These are phyloP conservation scores for Synanthedon vespiformis DNA, from an alignment of 2,888 invertebrate species.

Conservation along the genomic window DNA sequence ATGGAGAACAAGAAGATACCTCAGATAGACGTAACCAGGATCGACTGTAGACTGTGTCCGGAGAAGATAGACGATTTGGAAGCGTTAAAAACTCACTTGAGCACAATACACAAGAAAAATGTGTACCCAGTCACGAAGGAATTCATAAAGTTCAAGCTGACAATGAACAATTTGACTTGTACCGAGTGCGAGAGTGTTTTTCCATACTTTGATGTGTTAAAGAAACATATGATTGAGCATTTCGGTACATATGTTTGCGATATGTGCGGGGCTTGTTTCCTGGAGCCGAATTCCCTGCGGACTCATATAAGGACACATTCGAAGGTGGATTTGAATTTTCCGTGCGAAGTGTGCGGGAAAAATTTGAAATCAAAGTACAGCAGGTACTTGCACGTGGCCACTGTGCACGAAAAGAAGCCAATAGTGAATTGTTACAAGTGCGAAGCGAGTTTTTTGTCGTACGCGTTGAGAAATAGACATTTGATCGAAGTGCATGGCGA, in stretches of 20 bases:
- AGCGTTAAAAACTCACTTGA: conserved; percentile 35
- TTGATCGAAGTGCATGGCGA: conserved; percentile 53
- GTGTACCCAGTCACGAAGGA: conserved; percentile 39
- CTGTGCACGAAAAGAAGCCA: conserved; percentile 51
- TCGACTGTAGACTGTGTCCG: conserved; percentile 48
- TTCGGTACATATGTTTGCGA: conserved; percentile 53
- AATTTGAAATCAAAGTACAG: conserved; percentile 51
- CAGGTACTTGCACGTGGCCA: conserved; percentile 42
- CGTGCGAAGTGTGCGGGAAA: conserved; percentile 63
- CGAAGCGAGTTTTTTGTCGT: conserved; percentile 45
- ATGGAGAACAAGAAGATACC: conserved; percentile 50
- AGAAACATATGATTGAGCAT: conserved; percentile 53
- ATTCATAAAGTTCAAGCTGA: conserved; percentile 44
- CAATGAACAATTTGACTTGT: conserved; percentile 38
- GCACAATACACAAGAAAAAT: conserved; percentile 22
- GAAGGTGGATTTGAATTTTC: conserved; percentile 54
- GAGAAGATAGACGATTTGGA: conserved; percentile 43
- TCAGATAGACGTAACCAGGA: conserved; percentile 52
- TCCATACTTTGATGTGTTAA: conserved; percentile 46
- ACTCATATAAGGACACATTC: conserved; percentile 54
- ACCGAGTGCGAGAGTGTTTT: conserved; percentile 44
- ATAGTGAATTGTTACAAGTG: conserved; percentile 55
- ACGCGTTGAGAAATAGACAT: conserved; percentile 43
- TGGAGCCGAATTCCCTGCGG: conserved; percentile 49
- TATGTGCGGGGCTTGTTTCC: conserved; percentile 54